Conservation (phyloP, 1,140 invertebrate species). For the Hycleus phaleratus region DNA sequence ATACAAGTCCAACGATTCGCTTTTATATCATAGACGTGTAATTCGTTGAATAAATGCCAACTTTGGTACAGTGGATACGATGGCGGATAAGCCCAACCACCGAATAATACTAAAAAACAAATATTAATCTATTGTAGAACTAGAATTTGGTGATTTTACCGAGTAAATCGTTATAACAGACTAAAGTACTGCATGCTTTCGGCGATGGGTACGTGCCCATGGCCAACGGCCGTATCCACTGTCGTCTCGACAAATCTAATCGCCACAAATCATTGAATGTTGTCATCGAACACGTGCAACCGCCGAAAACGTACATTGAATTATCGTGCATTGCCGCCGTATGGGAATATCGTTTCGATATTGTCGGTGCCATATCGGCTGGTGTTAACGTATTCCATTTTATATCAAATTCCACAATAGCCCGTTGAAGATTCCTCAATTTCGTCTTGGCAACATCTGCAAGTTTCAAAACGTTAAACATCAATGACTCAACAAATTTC, state of each 20-base stretch:
- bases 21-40: constrained; percentile 81
- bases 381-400: constrained; percentile 55
- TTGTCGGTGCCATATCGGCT: constrained; percentile 53
- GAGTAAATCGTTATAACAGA: constrained; percentile 68
- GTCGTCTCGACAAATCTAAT: constrained; percentile 76
- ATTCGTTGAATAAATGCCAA: constrained; percentile 83
- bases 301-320: constrained; percentile 93
- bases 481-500: background rate
- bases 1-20: constrained; percentile 79
- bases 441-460: constrained; percentile 65
- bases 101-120: constrained; percentile 71
- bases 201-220: constrained; percentile 90
- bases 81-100: constrained; percentile 92
- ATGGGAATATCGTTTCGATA: constrained; percentile 87
- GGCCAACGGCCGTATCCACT: constrained; percentile 73
- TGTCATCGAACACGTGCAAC: constrained; percentile 87
- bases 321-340: constrained; percentile 75
- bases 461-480: constrained; percentile 18
- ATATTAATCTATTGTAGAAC: background rate
- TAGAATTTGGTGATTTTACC: constrained; percentile 19
- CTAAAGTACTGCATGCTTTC: constrained; percentile 89
- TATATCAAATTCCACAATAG: constrained; percentile 59
- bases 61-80: constrained; percentile 84
- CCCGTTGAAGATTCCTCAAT: constrained; percentile 58
- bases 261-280: constrained; percentile 97